These are phyloP conservation scores for Salmo trutta DNA, from an alignment of 2,797 vertebrate genomes.

Conservation along the genomic window DNA sequence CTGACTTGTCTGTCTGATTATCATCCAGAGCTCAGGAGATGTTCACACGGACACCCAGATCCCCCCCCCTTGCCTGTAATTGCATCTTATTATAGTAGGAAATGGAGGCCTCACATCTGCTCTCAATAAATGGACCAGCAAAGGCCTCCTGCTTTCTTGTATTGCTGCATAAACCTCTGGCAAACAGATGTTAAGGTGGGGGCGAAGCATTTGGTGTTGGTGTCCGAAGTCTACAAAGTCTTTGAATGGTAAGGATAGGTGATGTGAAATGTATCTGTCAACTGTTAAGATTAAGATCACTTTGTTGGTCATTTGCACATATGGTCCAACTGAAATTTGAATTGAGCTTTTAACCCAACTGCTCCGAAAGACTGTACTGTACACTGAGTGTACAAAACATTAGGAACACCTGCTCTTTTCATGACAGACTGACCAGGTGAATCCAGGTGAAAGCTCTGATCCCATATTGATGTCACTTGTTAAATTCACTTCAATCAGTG, in stretches of 20 bases:
- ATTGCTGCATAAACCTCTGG: conserved; percentile 62
- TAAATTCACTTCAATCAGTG: too few species aligned
- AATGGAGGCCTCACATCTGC: conserved; percentile 77
- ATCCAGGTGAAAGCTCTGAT: too few species aligned
- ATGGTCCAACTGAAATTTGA: too few species aligned
- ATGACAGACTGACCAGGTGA: too few species aligned
- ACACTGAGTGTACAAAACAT: too few species aligned
- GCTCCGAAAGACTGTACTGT: too few species aligned
- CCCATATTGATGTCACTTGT: too few species aligned
- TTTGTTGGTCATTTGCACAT: too few species aligned
- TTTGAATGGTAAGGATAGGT: conserved; percentile 63
- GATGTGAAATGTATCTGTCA: conserved; percentile 61
- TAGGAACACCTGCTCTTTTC: too few species aligned
- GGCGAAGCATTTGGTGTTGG: conserved; percentile 38
- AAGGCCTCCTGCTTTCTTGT: conserved; percentile 61
- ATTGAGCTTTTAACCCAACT: too few species aligned
- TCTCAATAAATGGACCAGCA: conserved; percentile 75
- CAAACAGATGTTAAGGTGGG: conserved; percentile 72
- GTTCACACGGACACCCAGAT: conserved; percentile 64
- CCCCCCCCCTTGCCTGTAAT: conserved; percentile 66
- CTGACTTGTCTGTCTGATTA: conserved; percentile 27
- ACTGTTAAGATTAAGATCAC: too few species aligned
- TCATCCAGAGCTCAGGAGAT: conserved; percentile 39
- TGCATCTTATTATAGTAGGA: conserved; percentile 73
- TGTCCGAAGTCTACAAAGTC: conserved; percentile 62